Conservation (phyloP, 2,888 invertebrate species). For the Tachina fera region DNA sequence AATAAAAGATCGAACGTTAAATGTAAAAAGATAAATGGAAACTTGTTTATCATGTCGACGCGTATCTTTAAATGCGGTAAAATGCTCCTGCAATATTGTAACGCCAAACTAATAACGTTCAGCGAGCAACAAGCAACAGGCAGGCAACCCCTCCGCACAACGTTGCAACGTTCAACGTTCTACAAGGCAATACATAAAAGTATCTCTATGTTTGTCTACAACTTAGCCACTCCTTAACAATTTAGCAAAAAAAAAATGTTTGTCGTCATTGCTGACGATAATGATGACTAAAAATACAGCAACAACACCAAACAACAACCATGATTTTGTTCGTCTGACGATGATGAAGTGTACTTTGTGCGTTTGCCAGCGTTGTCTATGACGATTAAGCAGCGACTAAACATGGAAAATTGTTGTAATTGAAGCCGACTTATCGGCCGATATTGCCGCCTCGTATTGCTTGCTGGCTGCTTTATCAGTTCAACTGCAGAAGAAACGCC, state of each 20-base stretch:
- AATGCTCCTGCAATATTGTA: slow-evolving; percentile 73
- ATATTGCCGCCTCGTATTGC: slow-evolving; percentile 69
- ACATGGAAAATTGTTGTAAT: slow-evolving; percentile 76
- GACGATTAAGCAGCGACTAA: slow-evolving; percentile 74
- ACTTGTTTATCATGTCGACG: slow-evolving; percentile 75
- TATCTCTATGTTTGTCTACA: slow-evolving; percentile 18
- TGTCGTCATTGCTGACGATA: slow-evolving; percentile 50
- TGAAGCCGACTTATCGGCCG: slow-evolving; percentile 74
- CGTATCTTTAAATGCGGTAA: slow-evolving; percentile 75
- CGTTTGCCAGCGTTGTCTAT: slow-evolving; percentile 63
- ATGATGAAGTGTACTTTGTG: slow-evolving; percentile 56
- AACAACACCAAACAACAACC: neutral
- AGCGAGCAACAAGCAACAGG: slow-evolving; percentile 43
- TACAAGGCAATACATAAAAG: neutral
- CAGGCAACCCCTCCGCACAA: slow-evolving; percentile 28
- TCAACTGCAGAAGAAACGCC: slow-evolving; percentile 69
- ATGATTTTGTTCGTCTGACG: slow-evolving; percentile 11
- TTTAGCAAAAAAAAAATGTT: slow-evolving; percentile 53
- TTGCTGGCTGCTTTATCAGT: slow-evolving; percentile 62
- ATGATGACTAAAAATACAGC: slow-evolving; percentile 38
- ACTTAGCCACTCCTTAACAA: slow-evolving; percentile 71
- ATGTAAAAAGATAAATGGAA: slow-evolving; percentile 73
- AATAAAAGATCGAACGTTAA: slow-evolving; percentile 71
- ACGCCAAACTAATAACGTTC: slow-evolving; percentile 51
- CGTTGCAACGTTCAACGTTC: slow-evolving; percentile 17